Evolutionary conservation across 1,140 invertebrate genomes (phyloP).

Genomic region (Eciton burchellii): DNA sequence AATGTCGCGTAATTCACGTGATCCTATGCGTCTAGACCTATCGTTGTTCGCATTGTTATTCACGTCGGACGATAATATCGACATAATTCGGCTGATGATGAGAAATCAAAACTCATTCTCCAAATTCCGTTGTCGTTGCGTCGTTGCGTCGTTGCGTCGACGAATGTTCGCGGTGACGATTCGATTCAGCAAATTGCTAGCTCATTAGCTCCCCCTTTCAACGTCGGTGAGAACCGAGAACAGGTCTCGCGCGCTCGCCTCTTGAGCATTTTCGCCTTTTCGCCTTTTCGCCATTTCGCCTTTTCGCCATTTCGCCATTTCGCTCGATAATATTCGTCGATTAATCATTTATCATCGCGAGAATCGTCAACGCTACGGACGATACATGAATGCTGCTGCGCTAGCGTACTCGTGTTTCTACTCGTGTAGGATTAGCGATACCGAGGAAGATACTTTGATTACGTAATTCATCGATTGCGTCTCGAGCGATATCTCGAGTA

Average conservation of each 20-base stretch:
- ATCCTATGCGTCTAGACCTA: too few species aligned
- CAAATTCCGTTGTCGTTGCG: not conserved
- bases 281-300: not conserved
- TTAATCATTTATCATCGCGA: too few species aligned
- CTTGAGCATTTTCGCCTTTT: constrained; percentile 1
- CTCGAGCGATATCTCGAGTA: too few species aligned
- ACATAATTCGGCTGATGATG: constrained; percentile 19
- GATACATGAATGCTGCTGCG: too few species aligned
- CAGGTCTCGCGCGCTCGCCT: not conserved
- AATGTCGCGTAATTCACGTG: too few species aligned
- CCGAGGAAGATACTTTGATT: too few species aligned
- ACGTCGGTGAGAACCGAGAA: not conserved
- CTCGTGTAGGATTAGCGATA: too few species aligned
- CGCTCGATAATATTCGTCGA: not conserved
- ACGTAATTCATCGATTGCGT: too few species aligned
- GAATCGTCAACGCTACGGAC: too few species aligned
- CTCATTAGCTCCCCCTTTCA: constrained; percentile 27
- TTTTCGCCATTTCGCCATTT: not conserved
- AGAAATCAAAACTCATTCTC: constrained; percentile 11
- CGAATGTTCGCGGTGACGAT: not conserved
- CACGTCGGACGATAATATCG: too few species aligned
- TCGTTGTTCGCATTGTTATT: too few species aligned
- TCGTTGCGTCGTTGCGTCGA: not conserved
- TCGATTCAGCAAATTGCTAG: constrained; percentile 30
- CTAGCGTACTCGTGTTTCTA: too few species aligned